Evolutionary conservation across 2,888 invertebrate species (phyloP).

Genomic region (Fragum sueziense): DNA sequence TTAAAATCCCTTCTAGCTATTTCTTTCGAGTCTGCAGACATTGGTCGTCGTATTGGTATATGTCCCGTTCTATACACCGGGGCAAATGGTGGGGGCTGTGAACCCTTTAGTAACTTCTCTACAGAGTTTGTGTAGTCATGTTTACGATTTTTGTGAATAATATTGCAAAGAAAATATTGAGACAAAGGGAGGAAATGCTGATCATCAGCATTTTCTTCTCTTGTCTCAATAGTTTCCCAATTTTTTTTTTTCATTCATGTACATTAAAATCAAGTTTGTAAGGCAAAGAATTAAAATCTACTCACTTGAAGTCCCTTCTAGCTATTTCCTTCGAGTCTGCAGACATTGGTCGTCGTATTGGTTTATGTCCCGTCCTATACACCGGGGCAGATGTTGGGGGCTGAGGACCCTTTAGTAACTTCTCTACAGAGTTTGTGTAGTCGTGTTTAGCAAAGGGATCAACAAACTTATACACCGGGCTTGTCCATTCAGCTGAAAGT

Average conservation of each 20-base stretch:
- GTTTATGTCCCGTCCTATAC: slow-evolving; percentile 34
- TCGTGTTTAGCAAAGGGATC: slow-evolving; percentile 73
- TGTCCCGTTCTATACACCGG: slow-evolving; percentile 29
- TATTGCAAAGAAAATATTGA: too few relatives aligned
- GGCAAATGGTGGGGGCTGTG: slow-evolving; percentile 58
- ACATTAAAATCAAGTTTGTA: too few relatives aligned
- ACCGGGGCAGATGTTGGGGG: slow-evolving; percentile 51
- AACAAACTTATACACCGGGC: slow-evolving; percentile 74
- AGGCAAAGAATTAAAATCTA: not conserved
- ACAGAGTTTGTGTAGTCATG: slow-evolving; percentile 71
- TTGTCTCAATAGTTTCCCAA: too few relatives aligned
- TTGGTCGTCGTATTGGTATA: slow-evolving; percentile 46
- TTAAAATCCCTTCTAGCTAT: slow-evolving; percentile 69
- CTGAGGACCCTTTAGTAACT: slow-evolving; percentile 64
- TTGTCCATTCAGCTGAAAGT: slow-evolving; percentile 72
- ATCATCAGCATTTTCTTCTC: too few relatives aligned
- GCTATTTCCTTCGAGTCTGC: slow-evolving; percentile 69
- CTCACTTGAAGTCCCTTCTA: slow-evolving; percentile 70
- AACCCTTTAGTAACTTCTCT: slow-evolving; percentile 63
- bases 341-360: slow-evolving; percentile 60
- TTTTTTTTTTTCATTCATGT: too few relatives aligned
- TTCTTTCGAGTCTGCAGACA: slow-evolving; percentile 70
- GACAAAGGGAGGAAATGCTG: too few relatives aligned
- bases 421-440: slow-evolving; percentile 68
- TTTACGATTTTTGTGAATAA: too few relatives aligned